Evolutionary conservation across 92 coral and sea anemone genomes (phyloP), one percentile per base, ranked within the genome.

Genomic region (Siderastrea siderea): DNA sequence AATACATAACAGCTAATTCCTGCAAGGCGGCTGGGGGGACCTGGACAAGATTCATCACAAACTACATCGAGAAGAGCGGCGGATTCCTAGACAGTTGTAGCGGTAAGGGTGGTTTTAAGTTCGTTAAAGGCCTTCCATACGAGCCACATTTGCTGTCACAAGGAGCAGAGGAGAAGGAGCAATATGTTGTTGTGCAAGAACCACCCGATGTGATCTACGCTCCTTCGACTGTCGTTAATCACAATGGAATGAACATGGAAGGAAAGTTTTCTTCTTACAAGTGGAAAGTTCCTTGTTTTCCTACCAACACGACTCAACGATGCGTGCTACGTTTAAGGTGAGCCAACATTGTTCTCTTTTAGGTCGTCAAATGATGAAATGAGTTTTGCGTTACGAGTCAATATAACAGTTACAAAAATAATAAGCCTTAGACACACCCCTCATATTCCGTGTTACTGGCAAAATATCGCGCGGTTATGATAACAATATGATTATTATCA

Each of bases 221-320:
- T 15, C 85, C 85, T 15, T 68, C 85, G 38, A 81, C 85, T 38
- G 76, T 68, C 66, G 85, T 81, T 43, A 81, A 81, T 26, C 85
- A 81, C 75, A 81, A 81, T 16, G 85, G 85, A 52, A 68, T 81
- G 48, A 81, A 69, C 67, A 67, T 69, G 75, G 66, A 67, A 5
- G 85, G 85, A 14, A 81, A 81, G 75, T 81, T 81, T 81, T 81
- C 85, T 9, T 19, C 85, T 1, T 81, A 81, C 85, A 81, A 68
- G 51, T 81, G 85, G 85, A 68, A 81, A 50, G 77, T 81, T 44
- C 85, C 85, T 12, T 81, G 85, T 43, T 67, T 67, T 38, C 79
- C 79, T 15, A 15, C 64, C 1, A 81, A 81, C 67, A 54, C 51
- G 6, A 81, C 85, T 50, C 85, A 81, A 26, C 38, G 38, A 26